Evolutionary conservation across 2,888 invertebrate species (phyloP), one percentile per base, ranked within the genome.

Genomic region (Cheilosia urbana): DNA sequence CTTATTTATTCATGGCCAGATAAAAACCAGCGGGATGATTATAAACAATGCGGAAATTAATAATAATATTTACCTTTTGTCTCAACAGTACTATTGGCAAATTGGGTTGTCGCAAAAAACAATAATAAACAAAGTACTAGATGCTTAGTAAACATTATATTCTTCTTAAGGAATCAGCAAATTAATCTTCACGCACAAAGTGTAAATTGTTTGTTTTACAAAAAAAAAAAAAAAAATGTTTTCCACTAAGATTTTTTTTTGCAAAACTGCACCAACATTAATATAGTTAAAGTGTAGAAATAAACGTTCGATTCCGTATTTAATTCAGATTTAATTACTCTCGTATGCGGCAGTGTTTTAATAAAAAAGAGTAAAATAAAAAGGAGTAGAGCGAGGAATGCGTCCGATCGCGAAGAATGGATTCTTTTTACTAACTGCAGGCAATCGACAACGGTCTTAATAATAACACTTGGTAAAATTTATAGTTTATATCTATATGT

Each of bases 401-500:
- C 73, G 79, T 78, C 68, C 73, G 83, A 57, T 65, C 68, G 51
- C 72, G 68, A 57, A 57, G 63, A 80, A 66, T 65, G 63, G 62
- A 30, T 68, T 83, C 37, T 34, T 68, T 84, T 66, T 17, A 80
- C 84, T 84, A 80, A 84, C 58, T 37, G 75, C 51, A 42, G 60
- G 47, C n/a, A 71, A 58, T 42, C 75, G 69, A 65, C 73, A 80
- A 69, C 65, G 47, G 69, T 76, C 84, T 84, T 76, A 75, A 71
- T 65, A 79, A 63, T 71, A 80, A 77, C 57, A 45, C 58, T 45
- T 40, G 49, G 40, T 49, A 53, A 58, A 69, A 76, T 57, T 69
- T 57, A 76, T 75, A 68, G 73, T 57, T 75, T 82, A 82, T 71
- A 71, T 75, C 75, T 84, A 21, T 75, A 65, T 84, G 15, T 53